Evolutionary conservation across 2,797 vertebrate species (phyloP).

Genomic region (Chloroceryle inda): DNA sequence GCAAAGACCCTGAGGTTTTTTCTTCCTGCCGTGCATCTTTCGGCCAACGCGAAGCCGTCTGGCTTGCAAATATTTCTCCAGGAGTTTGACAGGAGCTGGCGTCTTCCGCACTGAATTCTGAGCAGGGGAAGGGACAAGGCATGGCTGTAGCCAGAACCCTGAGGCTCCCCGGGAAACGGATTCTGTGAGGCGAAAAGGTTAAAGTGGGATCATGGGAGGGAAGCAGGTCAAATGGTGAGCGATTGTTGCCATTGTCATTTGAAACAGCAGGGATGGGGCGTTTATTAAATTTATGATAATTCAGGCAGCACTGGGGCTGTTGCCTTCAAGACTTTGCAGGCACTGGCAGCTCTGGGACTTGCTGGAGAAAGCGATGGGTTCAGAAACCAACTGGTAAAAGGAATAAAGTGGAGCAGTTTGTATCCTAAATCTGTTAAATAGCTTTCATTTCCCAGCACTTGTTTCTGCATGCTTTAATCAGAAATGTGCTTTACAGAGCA

Average conservation of each 20-base stretch:
- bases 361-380: neutral
- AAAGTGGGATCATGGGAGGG: constrained; percentile 87
- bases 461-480: neutral
- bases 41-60: neutral
- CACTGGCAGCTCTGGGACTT: neutral
- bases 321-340: neutral
- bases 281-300: neutral
- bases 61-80: neutral
- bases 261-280: neutral
- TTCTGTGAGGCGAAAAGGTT: constrained; percentile 73
- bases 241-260: neutral
- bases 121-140: constrained; percentile 41
- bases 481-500: neutral
- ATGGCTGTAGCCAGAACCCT: constrained; percentile 44
- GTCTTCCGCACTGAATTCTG: neutral
- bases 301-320: neutral
- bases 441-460: neutral
- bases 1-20: neutral
- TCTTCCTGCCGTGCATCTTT: neutral
- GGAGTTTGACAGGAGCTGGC: constrained; percentile 17
- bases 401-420: constrained; percentile 4
- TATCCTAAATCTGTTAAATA: neutral
- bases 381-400: neutral
- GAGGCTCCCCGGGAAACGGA: constrained; percentile 46
- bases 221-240: constrained; percentile 91